Evolutionary conservation across 2,888 invertebrate genomes (phyloP).

Genomic region (Dioctria linearis): DNA sequence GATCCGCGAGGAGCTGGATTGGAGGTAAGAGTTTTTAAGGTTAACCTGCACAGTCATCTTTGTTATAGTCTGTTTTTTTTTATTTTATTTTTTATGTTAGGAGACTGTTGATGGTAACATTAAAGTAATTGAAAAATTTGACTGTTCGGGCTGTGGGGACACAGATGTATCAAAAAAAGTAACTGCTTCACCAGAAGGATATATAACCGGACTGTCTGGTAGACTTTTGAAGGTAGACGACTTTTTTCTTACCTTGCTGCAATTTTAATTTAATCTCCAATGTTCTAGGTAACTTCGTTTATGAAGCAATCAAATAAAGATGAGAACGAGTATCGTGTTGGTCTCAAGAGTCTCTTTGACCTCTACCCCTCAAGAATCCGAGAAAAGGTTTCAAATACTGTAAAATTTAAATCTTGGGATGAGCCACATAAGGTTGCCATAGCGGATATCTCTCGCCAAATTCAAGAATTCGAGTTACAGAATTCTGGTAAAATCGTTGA

Average conservation of each 20-base stretch:
- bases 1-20: conserved; percentile 97
- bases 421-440: conserved; percentile 83
- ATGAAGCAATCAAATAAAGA: conserved; percentile 77
- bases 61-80: conserved; percentile 2
- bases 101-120: conserved; percentile 82
- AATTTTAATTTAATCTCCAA: conserved; percentile 42
- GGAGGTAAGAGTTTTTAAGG: conserved; percentile 76
- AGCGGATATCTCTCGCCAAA: conserved; percentile 83
- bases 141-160: conserved; percentile 98
- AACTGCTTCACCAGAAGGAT: conserved; percentile 78
- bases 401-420: conserved; percentile 89
- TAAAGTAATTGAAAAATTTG: conserved; percentile 95
- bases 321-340: conserved; percentile 89
- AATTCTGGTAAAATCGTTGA: conserved; percentile 72
- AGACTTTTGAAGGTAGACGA: conserved; percentile 84
- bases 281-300: conserved; percentile 64
- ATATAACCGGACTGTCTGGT: conserved; percentile 88
- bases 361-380: conserved; percentile 88
- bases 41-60: conserved; percentile 56
- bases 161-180: conserved; percentile 89
- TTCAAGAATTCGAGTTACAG: conserved; percentile 82
- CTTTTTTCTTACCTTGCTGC: conserved; percentile 20
- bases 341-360: conserved; percentile 87
- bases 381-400: conserved; percentile 85
- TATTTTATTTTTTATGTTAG: background rate